Conservation (phyloP, 2,888 invertebrate genomes). For the Patella ulyssiponensis region DNA sequence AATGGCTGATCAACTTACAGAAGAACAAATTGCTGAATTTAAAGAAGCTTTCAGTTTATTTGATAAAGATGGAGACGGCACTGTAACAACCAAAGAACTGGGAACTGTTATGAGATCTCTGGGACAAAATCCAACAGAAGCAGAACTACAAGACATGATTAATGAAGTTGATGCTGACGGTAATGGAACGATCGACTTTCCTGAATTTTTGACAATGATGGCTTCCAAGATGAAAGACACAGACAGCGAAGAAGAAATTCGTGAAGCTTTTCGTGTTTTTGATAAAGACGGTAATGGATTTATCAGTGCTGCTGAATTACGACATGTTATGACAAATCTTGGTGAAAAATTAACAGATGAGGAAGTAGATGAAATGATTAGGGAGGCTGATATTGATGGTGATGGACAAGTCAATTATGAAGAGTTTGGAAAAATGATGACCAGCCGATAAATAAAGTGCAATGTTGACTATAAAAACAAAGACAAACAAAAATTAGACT, state of each 20-base stretch:
- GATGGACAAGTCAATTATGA: slow-evolving; percentile 99
- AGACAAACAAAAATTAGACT: too few species aligned
- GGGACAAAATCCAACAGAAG: slow-evolving; percentile 99
- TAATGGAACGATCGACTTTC: slow-evolving; percentile 99
- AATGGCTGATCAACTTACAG: slow-evolving; percentile 1
- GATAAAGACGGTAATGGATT: slow-evolving; percentile 99
- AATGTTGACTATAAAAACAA: too few species aligned
- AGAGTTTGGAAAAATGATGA: slow-evolving; percentile 71
- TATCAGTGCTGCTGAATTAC: slow-evolving; percentile 97
- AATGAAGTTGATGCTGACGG: slow-evolving; percentile 97
- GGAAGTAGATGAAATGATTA: slow-evolving; percentile 99
- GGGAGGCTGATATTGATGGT: slow-evolving; percentile 98
- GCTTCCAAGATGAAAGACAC: slow-evolving; percentile 99
- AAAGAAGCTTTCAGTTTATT: slow-evolving; percentile 99
- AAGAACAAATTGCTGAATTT: slow-evolving; percentile 80
- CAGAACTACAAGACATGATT: slow-evolving; percentile 99
- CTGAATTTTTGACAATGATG: slow-evolving; percentile 99
- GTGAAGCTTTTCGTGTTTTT: slow-evolving; percentile 97
- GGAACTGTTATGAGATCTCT: slow-evolving; percentile 98
- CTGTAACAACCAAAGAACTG: slow-evolving; percentile 99
- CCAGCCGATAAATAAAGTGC: neutral
- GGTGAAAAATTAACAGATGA: slow-evolving; percentile 99
- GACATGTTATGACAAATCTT: slow-evolving; percentile 99
- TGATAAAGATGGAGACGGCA: slow-evolving; percentile 99
- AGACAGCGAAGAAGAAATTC: slow-evolving; percentile 97